phyloP scores from a whole-genome alignment of 1,140 invertebrate genomes.

The Phenacoccus solenopsis region DNA sequence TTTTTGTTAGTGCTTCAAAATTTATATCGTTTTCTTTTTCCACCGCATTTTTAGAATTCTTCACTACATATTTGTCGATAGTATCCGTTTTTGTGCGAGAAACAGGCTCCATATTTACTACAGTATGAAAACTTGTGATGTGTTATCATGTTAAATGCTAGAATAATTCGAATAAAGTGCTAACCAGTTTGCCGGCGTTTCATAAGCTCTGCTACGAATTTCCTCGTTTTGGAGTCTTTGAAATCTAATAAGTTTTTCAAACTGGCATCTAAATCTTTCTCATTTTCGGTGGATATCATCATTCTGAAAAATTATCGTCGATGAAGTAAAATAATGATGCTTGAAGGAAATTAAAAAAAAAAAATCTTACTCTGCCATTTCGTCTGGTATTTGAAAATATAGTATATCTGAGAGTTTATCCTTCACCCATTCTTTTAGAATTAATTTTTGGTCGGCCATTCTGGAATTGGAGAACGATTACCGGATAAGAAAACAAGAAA shows the following conservation, averaged over 20 bases:
- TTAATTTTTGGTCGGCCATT: not conserved
- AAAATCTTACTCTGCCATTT: constrained; percentile 45
- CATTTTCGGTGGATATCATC: constrained; percentile 48
- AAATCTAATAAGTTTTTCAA: constrained; percentile 51
- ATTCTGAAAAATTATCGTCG: too few species aligned
- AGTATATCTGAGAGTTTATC: constrained; percentile 43
- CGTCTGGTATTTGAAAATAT: constrained; percentile 46
- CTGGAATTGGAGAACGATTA: too few species aligned
- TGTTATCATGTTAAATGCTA: constrained; percentile 7
- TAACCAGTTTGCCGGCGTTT: constrained; percentile 21
- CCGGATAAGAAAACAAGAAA: too few species aligned
- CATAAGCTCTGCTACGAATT: constrained; percentile 45
- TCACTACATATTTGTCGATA: constrained; percentile 25
- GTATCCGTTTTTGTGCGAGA: not conserved
- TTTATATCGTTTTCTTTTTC: not conserved
- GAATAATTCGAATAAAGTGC: constrained; percentile 19
- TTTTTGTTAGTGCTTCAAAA: not conserved
- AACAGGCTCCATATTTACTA: not conserved
- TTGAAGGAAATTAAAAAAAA: constrained; percentile 18
- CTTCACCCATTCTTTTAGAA: constrained; percentile 37
- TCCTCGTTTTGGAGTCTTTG: constrained; percentile 45
- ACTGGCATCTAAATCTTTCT: constrained; percentile 53
- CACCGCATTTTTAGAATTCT: not conserved
- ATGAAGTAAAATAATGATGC: constrained; percentile 10
- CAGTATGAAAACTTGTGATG: not conserved